A percentile compares a stretch with the other conserved stretches of the same genome.
phyloP scores from a whole-genome alignment of 2,797 vertebrate species.

The Chelmon rostratus region DNA sequence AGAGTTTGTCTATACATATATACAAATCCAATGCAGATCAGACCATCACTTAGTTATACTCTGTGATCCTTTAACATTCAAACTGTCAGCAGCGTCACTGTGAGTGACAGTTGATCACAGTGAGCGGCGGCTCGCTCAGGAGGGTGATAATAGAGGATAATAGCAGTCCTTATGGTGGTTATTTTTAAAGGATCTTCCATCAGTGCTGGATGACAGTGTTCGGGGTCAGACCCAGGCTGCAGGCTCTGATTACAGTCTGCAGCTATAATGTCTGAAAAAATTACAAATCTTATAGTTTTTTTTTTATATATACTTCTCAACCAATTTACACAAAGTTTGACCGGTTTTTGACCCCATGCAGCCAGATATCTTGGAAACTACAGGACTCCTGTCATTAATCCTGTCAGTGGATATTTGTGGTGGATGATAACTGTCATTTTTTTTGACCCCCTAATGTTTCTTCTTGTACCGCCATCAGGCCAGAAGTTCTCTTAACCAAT shows the following conservation, averaged over 20 bases:
- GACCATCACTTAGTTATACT: too few species aligned
- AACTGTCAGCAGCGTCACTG: not conserved
- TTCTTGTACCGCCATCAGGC: not conserved
- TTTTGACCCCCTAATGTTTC: not conserved
- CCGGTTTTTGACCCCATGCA: not conserved
- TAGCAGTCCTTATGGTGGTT: slow-evolving; percentile 46
- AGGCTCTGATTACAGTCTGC: not conserved
- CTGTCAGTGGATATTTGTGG: too few species aligned
- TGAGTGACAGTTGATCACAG: slow-evolving; percentile 42
- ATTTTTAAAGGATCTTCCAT: slow-evolving; percentile 24
- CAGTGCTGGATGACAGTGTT: not conserved
- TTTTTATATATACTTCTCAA: not conserved
- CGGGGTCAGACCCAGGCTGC: slow-evolving; percentile 21
- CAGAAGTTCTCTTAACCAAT: too few species aligned
- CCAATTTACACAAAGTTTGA: not conserved
- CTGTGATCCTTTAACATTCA: too few species aligned
- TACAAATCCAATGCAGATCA: too few species aligned
- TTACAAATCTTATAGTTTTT: too few species aligned
- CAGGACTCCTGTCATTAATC: not conserved
- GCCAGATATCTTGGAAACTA: not conserved
- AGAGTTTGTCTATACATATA: too few species aligned
- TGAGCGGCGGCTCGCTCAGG: slow-evolving; percentile 23
- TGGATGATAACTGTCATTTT: not conserved
- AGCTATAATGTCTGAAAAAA: not conserved
- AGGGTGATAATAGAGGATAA: slow-evolving; percentile 53